Percentiles rank a stretch among this genome's conserved stretches.
Evolutionary conservation across 2,113 vertebrate species (phyloP).

Genomic region (Lutjanus erythropterus): DNA sequence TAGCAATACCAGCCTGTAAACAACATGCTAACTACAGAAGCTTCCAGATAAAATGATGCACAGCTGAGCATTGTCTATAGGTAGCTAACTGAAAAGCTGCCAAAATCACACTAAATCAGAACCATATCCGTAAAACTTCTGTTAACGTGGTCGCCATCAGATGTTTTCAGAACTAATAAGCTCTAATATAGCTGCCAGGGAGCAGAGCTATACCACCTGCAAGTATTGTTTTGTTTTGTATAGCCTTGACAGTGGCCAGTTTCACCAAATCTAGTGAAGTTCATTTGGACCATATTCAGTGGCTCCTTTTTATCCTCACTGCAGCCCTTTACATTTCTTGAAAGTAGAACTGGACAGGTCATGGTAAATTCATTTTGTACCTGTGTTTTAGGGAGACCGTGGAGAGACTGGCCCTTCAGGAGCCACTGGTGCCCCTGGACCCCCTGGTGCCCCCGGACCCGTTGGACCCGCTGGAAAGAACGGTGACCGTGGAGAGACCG

Average conservation of each 20-base stretch:
- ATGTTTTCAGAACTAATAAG: neutral
- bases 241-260: neutral
- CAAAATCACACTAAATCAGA: neutral
- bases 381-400: constrained; percentile 91
- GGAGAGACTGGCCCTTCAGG: constrained; percentile 92
- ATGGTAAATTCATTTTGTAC: neutral
- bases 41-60: neutral
- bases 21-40: neutral
- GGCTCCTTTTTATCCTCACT: neutral
- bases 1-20: neutral
- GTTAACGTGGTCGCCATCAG: neutral
- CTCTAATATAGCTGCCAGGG: neutral
- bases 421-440: constrained; percentile 93
- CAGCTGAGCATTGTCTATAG: neutral
- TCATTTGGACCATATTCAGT: neutral
- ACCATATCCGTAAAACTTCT: too few species aligned
- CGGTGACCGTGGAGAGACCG: constrained; percentile 96
- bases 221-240: neutral
- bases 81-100: neutral
- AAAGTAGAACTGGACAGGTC: neutral
- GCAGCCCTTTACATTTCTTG: neutral
- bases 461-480: constrained; percentile 96
- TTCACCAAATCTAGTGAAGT: neutral
- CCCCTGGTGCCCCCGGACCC: constrained; percentile 94
- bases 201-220: neutral